Evolutionary conservation across 2,113 vertebrate species (phyloP).

Genomic region (chimpanzee (Pan troglodytes)): DNA sequence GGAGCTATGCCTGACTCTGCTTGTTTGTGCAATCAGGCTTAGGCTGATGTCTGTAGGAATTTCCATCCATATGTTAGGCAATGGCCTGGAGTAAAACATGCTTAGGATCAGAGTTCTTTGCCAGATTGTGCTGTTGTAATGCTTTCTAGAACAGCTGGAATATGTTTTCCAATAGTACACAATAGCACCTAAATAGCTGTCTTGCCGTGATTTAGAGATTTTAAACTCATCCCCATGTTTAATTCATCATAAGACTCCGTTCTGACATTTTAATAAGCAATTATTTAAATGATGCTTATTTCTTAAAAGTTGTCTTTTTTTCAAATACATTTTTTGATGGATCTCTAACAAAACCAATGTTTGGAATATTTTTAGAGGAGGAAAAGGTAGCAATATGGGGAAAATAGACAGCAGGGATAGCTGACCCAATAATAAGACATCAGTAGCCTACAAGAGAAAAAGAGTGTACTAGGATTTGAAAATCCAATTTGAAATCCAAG

Average conservation of each 20-base stretch:
- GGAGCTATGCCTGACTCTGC: conserved; percentile 9
- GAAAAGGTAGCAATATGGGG: neutral
- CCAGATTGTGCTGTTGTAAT: conserved; percentile 18
- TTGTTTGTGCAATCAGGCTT: conserved; percentile 7
- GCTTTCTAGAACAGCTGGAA: conserved; percentile 61
- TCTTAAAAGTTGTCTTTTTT: conserved; percentile 12
- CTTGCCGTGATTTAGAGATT: conserved; percentile 31
- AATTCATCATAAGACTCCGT: conserved; percentile 63
- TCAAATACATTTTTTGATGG: neutral
- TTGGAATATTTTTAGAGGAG: neutral
- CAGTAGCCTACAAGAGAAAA: too few species aligned
- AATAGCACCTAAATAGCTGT: conserved; percentile 63
- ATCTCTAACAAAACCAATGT: neutral
- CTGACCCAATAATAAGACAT: neutral
- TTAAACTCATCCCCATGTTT: conserved; percentile 58
- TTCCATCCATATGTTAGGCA: conserved; percentile 65
- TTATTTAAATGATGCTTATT: neutral
- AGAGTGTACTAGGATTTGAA: neutral
- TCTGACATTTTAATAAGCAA: conserved; percentile 50
- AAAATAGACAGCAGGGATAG: neutral
- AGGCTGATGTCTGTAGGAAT: neutral
- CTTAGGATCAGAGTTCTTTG: conserved; percentile 44
- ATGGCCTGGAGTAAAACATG: conserved; percentile 51
- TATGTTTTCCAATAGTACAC: conserved; percentile 39
- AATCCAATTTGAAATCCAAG: neutral